A percentile compares a stretch with the other conserved stretches of the same genome.
Evolutionary conservation across 2,113 vertebrate genomes (phyloP).

Genomic region (Chamaetylas fuelleborni): DNA sequence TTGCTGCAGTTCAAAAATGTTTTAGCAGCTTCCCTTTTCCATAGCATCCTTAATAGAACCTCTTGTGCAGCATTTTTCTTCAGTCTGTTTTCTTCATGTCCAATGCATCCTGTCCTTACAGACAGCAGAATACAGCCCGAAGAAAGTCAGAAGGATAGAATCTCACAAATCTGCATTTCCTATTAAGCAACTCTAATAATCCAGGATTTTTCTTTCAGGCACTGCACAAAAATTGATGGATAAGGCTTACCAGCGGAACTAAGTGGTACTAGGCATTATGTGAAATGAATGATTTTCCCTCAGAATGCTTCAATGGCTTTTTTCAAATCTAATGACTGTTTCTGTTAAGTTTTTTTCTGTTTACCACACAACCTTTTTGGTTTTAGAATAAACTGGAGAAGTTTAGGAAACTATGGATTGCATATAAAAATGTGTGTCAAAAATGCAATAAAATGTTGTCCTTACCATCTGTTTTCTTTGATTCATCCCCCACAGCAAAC

Average conservation of each 20-base stretch:
- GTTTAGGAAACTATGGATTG: not conserved
- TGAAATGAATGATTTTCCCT: not conserved
- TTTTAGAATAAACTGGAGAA: not conserved
- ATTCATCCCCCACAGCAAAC: constrained; percentile 47
- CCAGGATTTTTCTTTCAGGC: constrained; percentile 11
- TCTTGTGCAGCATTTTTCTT: not conserved
- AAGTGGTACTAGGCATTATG: not conserved
- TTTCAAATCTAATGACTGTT: not conserved
- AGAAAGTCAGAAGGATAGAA: not conserved
- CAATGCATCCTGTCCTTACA: not conserved
- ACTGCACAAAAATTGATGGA: not conserved
- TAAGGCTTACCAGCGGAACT: not conserved
- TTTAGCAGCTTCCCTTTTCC: not conserved
- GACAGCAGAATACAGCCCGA: not conserved
- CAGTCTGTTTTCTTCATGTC: not conserved
- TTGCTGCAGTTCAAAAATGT: not conserved
- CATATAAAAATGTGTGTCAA: not conserved
- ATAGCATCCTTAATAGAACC: not conserved
- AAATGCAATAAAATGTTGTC: not conserved
- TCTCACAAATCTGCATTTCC: not conserved
- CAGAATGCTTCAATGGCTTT: not conserved
- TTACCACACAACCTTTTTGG: not conserved
- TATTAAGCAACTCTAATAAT: not conserved
- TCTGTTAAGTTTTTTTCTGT: not conserved
- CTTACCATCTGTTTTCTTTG: constrained; percentile 79